phyloP scores from a whole-genome alignment of 2,888 invertebrate species.

The Cosmia trapezina region DNA sequence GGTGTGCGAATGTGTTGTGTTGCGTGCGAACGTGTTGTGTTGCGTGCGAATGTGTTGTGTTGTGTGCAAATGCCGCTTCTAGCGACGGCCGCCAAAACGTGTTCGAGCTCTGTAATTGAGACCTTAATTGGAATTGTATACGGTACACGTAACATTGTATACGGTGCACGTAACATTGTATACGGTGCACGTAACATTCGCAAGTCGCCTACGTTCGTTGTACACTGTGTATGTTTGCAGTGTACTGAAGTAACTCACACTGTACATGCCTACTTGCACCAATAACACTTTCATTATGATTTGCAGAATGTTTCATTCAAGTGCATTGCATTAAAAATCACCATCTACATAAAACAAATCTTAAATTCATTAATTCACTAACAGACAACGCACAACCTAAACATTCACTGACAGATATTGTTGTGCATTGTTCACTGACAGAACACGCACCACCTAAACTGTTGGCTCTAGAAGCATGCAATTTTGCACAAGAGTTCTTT shows the following conservation, averaged over 20 bases:
- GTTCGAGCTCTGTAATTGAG: neutral
- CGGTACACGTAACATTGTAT: neutral
- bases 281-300: neutral
- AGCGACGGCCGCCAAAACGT: no score
- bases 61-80: neutral
- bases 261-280: neutral
- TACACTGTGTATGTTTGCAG: no score
- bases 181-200: neutral
- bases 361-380: no score
- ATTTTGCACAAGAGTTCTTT: neutral
- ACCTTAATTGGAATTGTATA: neutral
- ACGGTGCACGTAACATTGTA: neutral
- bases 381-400: no score
- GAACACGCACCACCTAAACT: no score
- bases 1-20: neutral
- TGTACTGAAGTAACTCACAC: neutral
- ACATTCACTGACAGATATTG: no score
- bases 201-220: no score
- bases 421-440: no score
- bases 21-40: neutral
- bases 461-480: no score
- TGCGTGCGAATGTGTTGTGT: neutral
- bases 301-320: neutral
- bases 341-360: no score
- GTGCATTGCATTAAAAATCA: no score